Conservation (phyloP, 2,113 vertebrate species). For the Gymnorhina tibicen region DNA sequence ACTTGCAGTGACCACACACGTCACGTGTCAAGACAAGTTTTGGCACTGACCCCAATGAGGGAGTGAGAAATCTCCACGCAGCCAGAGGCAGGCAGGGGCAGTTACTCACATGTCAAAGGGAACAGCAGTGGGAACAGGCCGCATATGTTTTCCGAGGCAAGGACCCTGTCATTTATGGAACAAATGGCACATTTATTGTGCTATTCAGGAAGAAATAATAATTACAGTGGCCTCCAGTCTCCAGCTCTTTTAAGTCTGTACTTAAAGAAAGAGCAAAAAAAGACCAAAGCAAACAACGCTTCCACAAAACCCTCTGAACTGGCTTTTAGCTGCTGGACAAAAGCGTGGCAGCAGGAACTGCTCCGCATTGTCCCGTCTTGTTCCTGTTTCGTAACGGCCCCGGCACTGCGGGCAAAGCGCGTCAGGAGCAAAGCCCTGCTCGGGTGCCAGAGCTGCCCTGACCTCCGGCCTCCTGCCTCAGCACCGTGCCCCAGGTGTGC, state of each 20-base stretch:
- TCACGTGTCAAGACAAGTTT: neutral
- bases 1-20: neutral
- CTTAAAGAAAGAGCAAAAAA: conserved; percentile 15
- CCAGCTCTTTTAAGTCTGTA: neutral
- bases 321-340: conserved; percentile 38
- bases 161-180: neutral
- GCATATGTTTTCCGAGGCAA: neutral
- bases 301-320: neutral
- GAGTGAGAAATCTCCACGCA: neutral
- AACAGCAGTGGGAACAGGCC: neutral
- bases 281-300: neutral
- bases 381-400: neutral
- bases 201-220: conserved; percentile 1
- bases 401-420: neutral
- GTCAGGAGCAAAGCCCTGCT: neutral
- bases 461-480: neutral
- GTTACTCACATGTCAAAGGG: neutral
- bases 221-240: conserved; percentile 26
- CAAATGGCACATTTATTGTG: conserved; percentile 8
- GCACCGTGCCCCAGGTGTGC: neutral
- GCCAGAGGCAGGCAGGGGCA: neutral
- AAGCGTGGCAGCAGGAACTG: neutral
- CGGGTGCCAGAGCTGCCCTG: neutral
- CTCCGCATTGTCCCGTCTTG: neutral
- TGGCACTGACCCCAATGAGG: neutral